phyloP scores from a whole-genome alignment of 2,113 vertebrate species.

The Indicator maculatus region DNA sequence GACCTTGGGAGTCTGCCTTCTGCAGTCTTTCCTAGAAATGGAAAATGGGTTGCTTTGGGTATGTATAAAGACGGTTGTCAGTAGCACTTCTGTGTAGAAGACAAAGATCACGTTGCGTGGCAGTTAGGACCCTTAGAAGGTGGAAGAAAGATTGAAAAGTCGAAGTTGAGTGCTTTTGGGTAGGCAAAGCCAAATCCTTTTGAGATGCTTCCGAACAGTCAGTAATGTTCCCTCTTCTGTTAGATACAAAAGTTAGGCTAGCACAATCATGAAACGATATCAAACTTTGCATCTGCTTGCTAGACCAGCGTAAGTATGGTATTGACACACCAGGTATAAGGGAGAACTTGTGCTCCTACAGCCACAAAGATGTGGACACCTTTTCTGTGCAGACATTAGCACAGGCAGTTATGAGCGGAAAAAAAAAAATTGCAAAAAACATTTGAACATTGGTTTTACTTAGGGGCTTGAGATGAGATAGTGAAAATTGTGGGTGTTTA shows the following conservation, averaged over 20 bases:
- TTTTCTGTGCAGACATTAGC: neutral
- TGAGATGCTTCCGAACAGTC: neutral
- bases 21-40: neutral
- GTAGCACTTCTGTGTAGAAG: neutral
- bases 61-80: neutral
- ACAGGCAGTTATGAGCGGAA: neutral
- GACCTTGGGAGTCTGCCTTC: neutral
- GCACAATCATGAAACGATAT: neutral
- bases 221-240: neutral
- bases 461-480: neutral
- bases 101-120: neutral
- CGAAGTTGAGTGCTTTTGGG: neutral
- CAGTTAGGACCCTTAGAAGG: neutral
- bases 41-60: neutral
- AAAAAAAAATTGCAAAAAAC: neutral
- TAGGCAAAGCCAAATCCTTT: neutral
- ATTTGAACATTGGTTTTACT: fast-evolving
- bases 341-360: fast-evolving
- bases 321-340: neutral
- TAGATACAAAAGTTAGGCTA: neutral
- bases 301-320: fast-evolving
- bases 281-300: neutral
- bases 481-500: neutral
- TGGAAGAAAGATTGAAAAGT: neutral
- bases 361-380: neutral